Conservation (phyloP, 2,113 vertebrate species). For the Myotis brandtii region DNA sequence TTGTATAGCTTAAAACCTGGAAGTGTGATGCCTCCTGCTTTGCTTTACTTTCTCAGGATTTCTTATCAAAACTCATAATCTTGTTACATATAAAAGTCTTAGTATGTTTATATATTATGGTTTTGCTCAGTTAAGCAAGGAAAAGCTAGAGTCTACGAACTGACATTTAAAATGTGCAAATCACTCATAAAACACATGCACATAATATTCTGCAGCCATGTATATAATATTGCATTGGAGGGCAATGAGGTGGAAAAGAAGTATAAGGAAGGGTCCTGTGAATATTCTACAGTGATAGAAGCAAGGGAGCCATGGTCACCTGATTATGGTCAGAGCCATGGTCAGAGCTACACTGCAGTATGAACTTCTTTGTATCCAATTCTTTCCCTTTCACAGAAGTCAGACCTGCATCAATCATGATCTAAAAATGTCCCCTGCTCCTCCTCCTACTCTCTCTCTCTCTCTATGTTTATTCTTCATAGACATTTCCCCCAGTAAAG, state of each 20-base stretch:
- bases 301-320: background rate
- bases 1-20: background rate
- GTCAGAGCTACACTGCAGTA: background rate
- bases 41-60: background rate
- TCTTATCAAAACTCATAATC: background rate
- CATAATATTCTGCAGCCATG: background rate
- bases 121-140: background rate
- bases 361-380: background rate
- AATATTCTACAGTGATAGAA: background rate
- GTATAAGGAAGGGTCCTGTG: background rate
- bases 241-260: background rate
- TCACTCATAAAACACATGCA: background rate
- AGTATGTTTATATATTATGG: accelerated
- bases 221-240: background rate
- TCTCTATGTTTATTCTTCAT: background rate
- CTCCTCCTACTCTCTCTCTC: background rate
- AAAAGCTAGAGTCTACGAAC: background rate
- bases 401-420: background rate
- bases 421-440: background rate
- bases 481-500: background rate
- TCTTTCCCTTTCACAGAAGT: background rate
- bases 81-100: background rate
- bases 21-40: background rate
- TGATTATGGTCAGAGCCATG: background rate
- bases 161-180: background rate